Evolutionary conservation across 2,113 vertebrate species (phyloP).

Genomic region (Empidonax alnorum): DNA sequence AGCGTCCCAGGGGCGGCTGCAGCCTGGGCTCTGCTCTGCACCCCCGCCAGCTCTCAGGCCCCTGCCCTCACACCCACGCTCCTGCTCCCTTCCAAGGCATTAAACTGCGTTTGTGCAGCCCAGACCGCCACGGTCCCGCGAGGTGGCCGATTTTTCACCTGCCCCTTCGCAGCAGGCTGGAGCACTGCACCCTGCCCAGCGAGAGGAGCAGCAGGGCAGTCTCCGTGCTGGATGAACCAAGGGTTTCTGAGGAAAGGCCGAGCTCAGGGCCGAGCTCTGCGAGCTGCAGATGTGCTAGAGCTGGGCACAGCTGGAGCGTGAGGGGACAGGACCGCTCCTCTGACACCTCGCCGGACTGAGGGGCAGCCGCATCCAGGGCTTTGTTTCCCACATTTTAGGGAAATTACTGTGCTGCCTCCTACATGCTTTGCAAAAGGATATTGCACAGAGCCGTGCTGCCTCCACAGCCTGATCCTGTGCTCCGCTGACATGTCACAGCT

Average conservation of each 20-base stretch:
- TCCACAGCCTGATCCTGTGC: neutral
- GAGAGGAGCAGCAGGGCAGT: neutral
- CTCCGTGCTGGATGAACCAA: rapidly evolving
- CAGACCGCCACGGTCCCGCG: rapidly evolving
- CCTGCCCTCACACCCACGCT: neutral
- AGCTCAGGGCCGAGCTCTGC: rapidly evolving
- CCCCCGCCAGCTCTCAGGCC: neutral
- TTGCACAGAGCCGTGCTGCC: neutral
- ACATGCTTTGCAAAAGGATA: neutral
- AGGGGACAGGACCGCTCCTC: rapidly evolving
- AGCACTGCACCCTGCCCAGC: rapidly evolving
- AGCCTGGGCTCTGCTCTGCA: neutral
- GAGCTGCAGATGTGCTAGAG: neutral
- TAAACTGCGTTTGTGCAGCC: neutral
- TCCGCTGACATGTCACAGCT: neutral
- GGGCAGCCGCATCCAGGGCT: neutral
- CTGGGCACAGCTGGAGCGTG: neutral
- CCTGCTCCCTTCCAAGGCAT: neutral
- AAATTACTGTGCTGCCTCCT: neutral
- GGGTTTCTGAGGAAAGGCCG: neutral
- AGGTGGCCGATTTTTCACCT: neutral
- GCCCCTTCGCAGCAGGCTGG: neutral
- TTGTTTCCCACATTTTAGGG: neutral
- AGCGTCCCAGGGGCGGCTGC: neutral
- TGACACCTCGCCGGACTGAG: neutral